Evolutionary conservation across 2,113 vertebrate species (phyloP).

Genomic region (Eclectus roratus): DNA sequence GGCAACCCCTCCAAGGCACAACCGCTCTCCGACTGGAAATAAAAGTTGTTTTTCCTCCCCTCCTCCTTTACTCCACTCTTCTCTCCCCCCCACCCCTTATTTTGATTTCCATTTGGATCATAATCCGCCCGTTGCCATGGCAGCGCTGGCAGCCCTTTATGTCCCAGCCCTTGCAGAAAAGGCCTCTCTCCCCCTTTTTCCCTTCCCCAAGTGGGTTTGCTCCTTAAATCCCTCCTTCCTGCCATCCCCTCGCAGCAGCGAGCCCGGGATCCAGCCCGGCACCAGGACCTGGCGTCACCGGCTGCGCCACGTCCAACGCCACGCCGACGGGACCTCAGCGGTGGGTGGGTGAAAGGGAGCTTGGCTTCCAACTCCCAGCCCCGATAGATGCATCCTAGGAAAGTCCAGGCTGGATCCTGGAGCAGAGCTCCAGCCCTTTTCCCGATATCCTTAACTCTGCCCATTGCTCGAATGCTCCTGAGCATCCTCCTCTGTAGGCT

Average conservation of each 20-base stretch:
- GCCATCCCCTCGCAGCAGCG: not conserved
- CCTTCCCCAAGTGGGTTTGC: not conserved
- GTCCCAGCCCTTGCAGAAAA: conserved; percentile 29
- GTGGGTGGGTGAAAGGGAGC: not conserved
- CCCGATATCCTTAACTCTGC: not conserved
- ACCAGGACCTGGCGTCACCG: not conserved
- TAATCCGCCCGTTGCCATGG: conserved; percentile 55
- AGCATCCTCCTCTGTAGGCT: not conserved
- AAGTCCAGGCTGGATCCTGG: not conserved
- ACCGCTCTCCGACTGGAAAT: conserved; percentile 72
- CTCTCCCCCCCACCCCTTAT: not conserved
- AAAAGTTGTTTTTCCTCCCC: conserved; percentile 68
- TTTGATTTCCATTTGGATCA: conserved; percentile 61
- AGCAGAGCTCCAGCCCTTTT: too few species aligned
- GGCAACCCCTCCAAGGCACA: conserved; percentile 68
- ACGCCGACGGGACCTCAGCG: not conserved
- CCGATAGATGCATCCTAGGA: fast-evolving
- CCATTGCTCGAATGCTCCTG: not conserved
- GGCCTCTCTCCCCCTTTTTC: not conserved
- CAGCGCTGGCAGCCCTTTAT: conserved; percentile 48
- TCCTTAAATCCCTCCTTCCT: not conserved
- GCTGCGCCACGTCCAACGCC: not conserved
- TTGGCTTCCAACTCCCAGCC: not conserved
- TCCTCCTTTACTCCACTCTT: not conserved
- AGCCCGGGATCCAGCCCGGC: not conserved